Evolutionary conservation across 2,113 vertebrate species (phyloP), one percentile per base, ranked within the genome.

Genomic region (Halcyon malimbica): DNA sequence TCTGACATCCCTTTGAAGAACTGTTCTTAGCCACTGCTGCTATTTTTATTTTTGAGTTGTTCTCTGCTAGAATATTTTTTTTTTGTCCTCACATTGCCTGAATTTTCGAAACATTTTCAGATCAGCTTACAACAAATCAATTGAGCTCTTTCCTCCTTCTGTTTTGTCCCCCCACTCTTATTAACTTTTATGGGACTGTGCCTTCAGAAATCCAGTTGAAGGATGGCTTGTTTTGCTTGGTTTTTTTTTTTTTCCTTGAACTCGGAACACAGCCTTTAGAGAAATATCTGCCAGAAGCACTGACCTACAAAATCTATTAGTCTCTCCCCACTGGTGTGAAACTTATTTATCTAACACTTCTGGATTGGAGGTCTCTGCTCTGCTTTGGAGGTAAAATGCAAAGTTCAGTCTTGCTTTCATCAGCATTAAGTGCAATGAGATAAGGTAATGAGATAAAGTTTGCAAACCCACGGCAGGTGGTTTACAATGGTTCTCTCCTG

Each of bases 1-100:
- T 65, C 93, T 97, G 95, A 94, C 94, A 93, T 96, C 79, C 63
- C 90, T 97, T 96, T 97, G 96, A 97, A 97, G 96, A 93, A 7
- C 70, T 80, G 77, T 89, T 92, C 94, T 78, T 89, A 94, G 76
- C 83, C 39, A 44, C 73, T 65, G 92, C 75, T 94, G 81, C 95
- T 97, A 60, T 87, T 96, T 97, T 98, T 95, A 69, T 95, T 97
- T 96, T 84, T 95, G 75, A 59, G 71, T 95, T 96, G 87, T 46
- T 92, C 78, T 83, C 57, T 57, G 37, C 62, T 79, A 70, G 60
- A 91, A 73, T 95, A 74, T 63, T 65, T 80, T 78, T 83, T 53
- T 35, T n/a, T 94, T 94, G 83, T 93, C 68, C 90, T 96, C 3
- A 1, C 2, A 9, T 94, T 78, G 69, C 35, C 83, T 82, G 39